Conservation (phyloP, 2,797 vertebrate genomes). For the Petrocephalus sullivani region DNA sequence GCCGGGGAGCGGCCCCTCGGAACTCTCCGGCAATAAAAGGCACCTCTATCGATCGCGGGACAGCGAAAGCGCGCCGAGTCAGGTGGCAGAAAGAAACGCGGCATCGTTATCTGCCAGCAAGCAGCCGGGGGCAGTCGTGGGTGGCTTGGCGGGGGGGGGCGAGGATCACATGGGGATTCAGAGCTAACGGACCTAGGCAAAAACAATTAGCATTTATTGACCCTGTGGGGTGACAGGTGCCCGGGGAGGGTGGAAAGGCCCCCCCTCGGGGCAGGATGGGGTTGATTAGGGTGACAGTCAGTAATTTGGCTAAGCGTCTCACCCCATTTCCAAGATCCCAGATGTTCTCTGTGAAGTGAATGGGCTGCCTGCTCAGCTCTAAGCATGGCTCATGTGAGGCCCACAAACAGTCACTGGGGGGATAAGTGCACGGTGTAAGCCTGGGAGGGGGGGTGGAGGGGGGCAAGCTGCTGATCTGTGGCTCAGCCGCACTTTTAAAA, state of each 20-base stretch:
- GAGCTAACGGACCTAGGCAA: background rate
- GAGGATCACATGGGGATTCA: background rate
- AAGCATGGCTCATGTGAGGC: background rate
- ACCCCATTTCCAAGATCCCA: background rate
- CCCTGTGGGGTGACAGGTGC: background rate
- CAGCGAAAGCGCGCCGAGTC: background rate
- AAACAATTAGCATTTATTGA: conserved; percentile 1
- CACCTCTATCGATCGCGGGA: background rate
- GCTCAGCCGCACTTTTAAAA: background rate
- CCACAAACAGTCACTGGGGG: background rate
- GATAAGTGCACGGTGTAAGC: background rate
- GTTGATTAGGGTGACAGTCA: background rate
- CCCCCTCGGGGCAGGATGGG: background rate
- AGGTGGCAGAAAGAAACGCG: background rate
- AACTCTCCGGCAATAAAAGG: background rate
- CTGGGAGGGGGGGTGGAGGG: background rate
- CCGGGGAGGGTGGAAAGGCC: background rate
- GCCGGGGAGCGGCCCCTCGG: background rate
- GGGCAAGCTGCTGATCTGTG: background rate
- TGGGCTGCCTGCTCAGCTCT: background rate
- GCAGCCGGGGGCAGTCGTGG: background rate
- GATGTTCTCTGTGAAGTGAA: background rate
- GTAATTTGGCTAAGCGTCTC: background rate
- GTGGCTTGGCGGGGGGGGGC: background rate
- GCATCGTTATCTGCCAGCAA: background rate